These are phyloP conservation scores for Channa maculata DNA, from an alignment of 2,113 vertebrate genomes.

Conservation along the genomic window DNA sequence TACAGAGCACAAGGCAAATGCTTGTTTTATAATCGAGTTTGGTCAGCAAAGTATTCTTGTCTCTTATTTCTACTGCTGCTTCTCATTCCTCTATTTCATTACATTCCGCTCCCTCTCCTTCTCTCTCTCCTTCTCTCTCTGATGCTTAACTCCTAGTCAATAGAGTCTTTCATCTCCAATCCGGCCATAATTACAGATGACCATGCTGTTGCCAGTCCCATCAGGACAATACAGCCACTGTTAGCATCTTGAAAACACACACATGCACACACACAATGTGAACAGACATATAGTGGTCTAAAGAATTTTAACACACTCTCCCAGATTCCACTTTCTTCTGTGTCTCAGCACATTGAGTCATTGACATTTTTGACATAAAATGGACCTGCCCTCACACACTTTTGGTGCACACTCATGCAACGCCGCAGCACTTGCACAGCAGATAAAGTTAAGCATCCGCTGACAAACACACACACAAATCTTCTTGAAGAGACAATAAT, in stretches of 20 bases:
- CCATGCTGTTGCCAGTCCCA: conserved; percentile 60
- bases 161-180: conserved; percentile 75
- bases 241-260: conserved; percentile 39
- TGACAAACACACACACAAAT: neutral
- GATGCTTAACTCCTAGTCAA: conserved; percentile 71
- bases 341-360: neutral
- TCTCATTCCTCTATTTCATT: conserved; percentile 58
- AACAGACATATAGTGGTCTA: conserved; percentile 28
- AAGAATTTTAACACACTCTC: conserved; percentile 19
- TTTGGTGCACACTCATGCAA: neutral
- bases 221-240: conserved; percentile 77
- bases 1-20: conserved; percentile 46
- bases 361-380: conserved; percentile 30
- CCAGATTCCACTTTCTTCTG: conserved; percentile 12
- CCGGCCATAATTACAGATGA: conserved; percentile 76
- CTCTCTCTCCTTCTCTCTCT: conserved; percentile 26
- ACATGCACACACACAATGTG: conserved; percentile 26
- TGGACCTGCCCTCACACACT: neutral
- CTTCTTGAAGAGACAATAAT: neutral
- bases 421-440: neutral
- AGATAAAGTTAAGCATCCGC: neutral
- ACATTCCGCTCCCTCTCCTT: conserved; percentile 31
- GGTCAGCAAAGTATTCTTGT: conserved; percentile 56
- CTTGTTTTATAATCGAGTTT: conserved; percentile 61
- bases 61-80: conserved; percentile 42